These are phyloP conservation scores for Saccostrea glomerata DNA, from an alignment of 1,140 invertebrate genomes.

Conservation along the genomic window DNA sequence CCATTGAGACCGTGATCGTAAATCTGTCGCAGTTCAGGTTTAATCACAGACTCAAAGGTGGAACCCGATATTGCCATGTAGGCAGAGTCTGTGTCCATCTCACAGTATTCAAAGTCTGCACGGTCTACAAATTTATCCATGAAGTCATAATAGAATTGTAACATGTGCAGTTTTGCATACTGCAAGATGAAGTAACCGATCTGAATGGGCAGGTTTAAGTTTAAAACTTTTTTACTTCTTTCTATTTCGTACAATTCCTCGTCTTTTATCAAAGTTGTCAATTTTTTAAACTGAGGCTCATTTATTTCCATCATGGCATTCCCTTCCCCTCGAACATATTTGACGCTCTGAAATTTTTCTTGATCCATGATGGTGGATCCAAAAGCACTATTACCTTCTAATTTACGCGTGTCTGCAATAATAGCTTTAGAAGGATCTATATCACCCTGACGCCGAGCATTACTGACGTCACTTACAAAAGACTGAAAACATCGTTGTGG, in stretches of 20 bases:
- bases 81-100: slow-evolving; percentile 63
- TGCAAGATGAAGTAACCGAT: slow-evolving; percentile 63
- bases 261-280: slow-evolving; percentile 8
- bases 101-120: slow-evolving; percentile 57
- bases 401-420: slow-evolving; percentile 62
- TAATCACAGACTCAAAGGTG: slow-evolving; percentile 38
- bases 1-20: background rate
- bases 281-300: slow-evolving; percentile 36
- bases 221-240: slow-evolving; percentile 3
- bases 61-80: slow-evolving; percentile 50
- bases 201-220: slow-evolving; percentile 42
- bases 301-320: slow-evolving; percentile 16
- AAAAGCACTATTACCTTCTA: slow-evolving; percentile 53
- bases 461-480: slow-evolving; percentile 55
- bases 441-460: slow-evolving; percentile 58
- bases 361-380: slow-evolving; percentile 46
- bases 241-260: slow-evolving; percentile 41
- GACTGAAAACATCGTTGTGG: slow-evolving; percentile 42
- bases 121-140: slow-evolving; percentile 56
- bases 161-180: slow-evolving; percentile 63
- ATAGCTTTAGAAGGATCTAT: slow-evolving; percentile 46
- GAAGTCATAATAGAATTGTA: slow-evolving; percentile 65
- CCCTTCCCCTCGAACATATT: slow-evolving; percentile 33
- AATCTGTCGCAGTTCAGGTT: slow-evolving; percentile 38
- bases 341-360: slow-evolving; percentile 25